A percentile compares a stretch with the other conserved stretches of the same genome.
phyloP scores from a whole-genome alignment of 1,140 invertebrate genomes.

The Galleria mellonella region DNA sequence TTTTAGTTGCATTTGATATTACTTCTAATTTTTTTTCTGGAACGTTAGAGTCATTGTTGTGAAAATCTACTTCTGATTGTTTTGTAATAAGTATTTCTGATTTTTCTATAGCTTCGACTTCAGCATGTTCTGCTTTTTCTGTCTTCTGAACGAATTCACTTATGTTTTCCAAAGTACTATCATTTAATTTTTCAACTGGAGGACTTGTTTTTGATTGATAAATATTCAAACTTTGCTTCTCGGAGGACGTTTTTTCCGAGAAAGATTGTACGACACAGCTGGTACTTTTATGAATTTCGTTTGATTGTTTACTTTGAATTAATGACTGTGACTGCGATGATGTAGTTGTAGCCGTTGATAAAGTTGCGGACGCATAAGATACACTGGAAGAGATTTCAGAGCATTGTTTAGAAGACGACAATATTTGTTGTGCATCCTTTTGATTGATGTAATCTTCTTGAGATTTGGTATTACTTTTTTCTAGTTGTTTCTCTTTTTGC shows the following conservation, averaged over 20 bases:
- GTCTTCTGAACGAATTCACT: background rate
- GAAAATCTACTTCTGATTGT: background rate
- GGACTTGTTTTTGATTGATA: constrained; percentile 48
- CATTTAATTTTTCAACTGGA: constrained; percentile 29
- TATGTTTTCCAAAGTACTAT: constrained; percentile 19
- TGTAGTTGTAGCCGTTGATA: constrained; percentile 33
- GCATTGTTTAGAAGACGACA: constrained; percentile 33
- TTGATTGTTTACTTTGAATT: constrained; percentile 39
- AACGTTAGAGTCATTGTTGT: too few species aligned
- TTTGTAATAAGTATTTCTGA: constrained; percentile 1
- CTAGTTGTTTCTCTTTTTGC: too few species aligned
- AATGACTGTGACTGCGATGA: constrained; percentile 41
- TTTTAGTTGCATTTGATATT: too few species aligned
- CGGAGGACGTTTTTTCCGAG: constrained; percentile 41
- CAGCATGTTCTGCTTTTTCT: constrained; percentile 5
- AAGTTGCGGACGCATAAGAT: constrained; percentile 35
- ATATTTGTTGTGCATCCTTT: constrained; percentile 22
- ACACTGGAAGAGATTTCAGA: constrained; percentile 40
- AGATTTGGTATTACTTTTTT: background rate
- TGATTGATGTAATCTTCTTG: constrained; percentile 11
- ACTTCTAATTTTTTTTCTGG: too few species aligned
- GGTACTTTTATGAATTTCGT: constrained; percentile 37
- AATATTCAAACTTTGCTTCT: constrained; percentile 42
- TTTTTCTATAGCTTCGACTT: background rate
- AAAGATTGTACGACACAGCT: constrained; percentile 47